These are phyloP conservation scores for Magallana nippona DNA, from an alignment of 2,888 invertebrate genomes.

Conservation along the genomic window DNA sequence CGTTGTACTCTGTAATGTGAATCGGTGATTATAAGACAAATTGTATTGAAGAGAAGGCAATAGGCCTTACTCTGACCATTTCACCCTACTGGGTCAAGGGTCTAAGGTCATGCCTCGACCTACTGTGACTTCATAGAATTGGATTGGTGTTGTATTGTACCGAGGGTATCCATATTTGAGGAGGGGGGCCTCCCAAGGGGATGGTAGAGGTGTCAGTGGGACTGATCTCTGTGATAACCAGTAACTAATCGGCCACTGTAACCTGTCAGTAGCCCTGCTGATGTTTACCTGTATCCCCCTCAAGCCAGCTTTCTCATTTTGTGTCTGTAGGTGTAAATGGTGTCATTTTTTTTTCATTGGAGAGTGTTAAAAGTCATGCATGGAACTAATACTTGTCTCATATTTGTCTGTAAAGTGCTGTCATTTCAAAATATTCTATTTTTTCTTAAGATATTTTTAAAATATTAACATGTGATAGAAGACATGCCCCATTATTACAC, in stretches of 20 bases:
- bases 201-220: not conserved
- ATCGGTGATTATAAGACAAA: not conserved
- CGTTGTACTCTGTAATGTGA: not conserved
- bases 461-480: no score
- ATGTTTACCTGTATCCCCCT: no score
- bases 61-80: not conserved
- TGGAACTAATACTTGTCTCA: not conserved
- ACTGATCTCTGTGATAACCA: slow-evolving; percentile 9
- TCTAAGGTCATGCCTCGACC: not conserved
- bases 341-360: not conserved
- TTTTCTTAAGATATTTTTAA: not conserved
- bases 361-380: not conserved
- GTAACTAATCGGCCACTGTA: not conserved
- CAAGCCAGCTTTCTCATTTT: not conserved
- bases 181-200: not conserved
- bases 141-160: slow-evolving; percentile 7
- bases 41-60: not conserved
- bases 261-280: not conserved
- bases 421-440: not conserved
- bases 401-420: slow-evolving; percentile 13
- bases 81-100: not conserved
- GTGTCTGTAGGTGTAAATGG: not conserved
- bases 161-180: not conserved
- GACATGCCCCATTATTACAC: no score
- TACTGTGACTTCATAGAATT: not conserved